Percentiles rank a stretch among this genome's conserved stretches.
Conservation (phyloP, 2,797 vertebrate species). For the Orestias chungarensis region DNA sequence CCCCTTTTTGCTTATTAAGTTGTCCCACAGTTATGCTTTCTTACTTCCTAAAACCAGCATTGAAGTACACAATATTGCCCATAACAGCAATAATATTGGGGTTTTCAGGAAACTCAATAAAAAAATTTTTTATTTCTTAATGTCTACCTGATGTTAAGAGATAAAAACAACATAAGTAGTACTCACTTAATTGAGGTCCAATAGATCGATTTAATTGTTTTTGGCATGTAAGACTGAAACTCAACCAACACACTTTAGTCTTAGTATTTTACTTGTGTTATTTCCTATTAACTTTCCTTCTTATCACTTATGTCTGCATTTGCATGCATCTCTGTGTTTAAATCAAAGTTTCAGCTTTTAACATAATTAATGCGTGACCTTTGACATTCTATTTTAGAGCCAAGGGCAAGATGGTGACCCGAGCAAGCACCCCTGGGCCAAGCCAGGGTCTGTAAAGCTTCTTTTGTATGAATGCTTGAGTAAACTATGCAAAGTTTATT, state of each 20-base stretch:
- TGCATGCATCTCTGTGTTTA: constrained; percentile 48
- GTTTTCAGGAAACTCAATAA: neutral
- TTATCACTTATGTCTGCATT: constrained; percentile 14
- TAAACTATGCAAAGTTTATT: neutral
- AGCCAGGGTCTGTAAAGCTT: constrained; percentile 85
- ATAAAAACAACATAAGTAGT: neutral
- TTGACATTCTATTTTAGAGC: constrained; percentile 75
- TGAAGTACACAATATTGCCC: neutral
- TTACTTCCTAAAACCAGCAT: neutral
- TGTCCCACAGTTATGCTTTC: neutral
- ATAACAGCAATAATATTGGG: neutral
- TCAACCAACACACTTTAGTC: constrained; percentile 66
- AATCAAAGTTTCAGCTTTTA: constrained; percentile 8
- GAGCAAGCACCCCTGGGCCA: constrained; percentile 86
- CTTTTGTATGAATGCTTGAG: neutral
- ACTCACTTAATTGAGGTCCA: neutral
- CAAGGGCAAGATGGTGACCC: constrained; percentile 81
- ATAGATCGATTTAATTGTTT: constrained; percentile 27
- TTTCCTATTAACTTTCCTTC: constrained; percentile 26
- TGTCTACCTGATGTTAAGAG: neutral
- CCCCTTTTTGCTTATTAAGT: constrained; percentile 3
- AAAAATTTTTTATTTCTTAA: neutral
- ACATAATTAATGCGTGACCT: constrained; percentile 40
- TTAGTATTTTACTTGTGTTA: neutral
- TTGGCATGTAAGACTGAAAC: constrained; percentile 61